Base-by-base conservation (phyloP, 2,888 invertebrate genomes). In the Lutraria lutraria region DNA sequence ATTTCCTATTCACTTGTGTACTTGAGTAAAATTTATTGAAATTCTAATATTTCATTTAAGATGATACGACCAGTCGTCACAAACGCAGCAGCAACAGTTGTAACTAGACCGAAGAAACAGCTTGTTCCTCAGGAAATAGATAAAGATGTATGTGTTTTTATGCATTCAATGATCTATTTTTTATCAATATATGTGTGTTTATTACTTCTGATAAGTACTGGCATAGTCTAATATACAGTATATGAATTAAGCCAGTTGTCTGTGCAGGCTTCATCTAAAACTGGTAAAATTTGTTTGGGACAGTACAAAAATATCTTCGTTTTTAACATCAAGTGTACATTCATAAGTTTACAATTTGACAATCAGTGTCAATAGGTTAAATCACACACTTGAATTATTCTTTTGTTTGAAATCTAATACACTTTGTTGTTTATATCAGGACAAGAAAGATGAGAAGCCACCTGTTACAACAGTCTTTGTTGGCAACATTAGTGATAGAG, bases 391-490 rank as follows among this genome's bases (percentile, higher is more conserved):
- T n/a, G 12, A 68, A 68, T 68, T n/a, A 68, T 12, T 68, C 63
- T 68, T 10, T 25, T 25, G 60, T 60, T 60, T 43, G 43, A 43
- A 43, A 43, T 43, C 8, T 43, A 43, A 43, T 4, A 8, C 8
- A 8, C 43, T 43, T 43, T 43, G 43, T 34, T 76, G 56, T 43
- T 83, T 53, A 25, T 63, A 15, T 89, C 87, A 94, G 93, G 92
- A 94, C 88, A 94, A 95, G 81, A 93, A 93, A 72, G 94, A 95
- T 89, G 96, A 96, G 81, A 96, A 97, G 90, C 98, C 99, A 0
- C 99, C 99, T 0, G 98, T 99, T 0, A 99, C 99, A 60, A 99
- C 99, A 0, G 99, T 99, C 3, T 99, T 99, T 97, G 98, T 99
- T 83, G 99, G 99, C 81, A 99, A 99, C 97, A 99, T 99, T 88